Base-by-base conservation (phyloP, 1,140 invertebrate genomes). In the Leptinotarsa lineolata region DNA sequence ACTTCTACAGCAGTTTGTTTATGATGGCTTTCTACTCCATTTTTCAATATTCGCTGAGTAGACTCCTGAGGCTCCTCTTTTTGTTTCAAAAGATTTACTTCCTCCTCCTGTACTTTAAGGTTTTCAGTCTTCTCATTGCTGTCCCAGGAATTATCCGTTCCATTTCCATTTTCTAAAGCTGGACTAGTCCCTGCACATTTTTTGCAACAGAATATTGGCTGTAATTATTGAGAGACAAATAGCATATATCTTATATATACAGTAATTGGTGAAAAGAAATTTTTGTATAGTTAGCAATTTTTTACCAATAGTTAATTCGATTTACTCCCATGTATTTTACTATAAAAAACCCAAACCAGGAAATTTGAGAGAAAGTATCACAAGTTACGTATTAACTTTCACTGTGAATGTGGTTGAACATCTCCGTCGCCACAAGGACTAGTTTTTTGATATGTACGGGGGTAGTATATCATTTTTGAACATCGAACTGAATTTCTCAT, bases 121-220 rank as follows among this genome's bases (percentile, higher is more conserved):
- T 66, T 66, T 16, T 24, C 13, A 13, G n/a, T 6, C n/a, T 54
- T 54, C 11, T 20, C 61, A 63, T 22, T 63, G 8, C 30, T 39
- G 8, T 39, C 30, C 30, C 30, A 18, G 30, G 30, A 11, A 39
- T 39, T 39, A 39, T 39, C 8, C 20, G 6, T 13, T 22, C 74
- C 72, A 48, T 77, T 77, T 70, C 71, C 73, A n/a, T 64, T 60
- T n/a, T 39, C 30, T 39, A 5, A 4, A n/a, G 30, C 30, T 24
- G 18, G 30, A 8, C 54, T 20, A 20, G 22, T 21, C 2, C 30
- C 30, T 54, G n/a, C 67, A 30, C 67, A 68, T 58, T 78, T 78
- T 73, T 75, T 75, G 70, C 78, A 76, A 70, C 76, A 76, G n/a
- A 72, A 72, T 21, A 78, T 73, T 13, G 77, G 78, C 77, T 79